These are phyloP conservation scores for Stichopus chloronotus DNA, from an alignment of 35 echinoderm and acorn worm species.

Conservation along the genomic window DNA sequence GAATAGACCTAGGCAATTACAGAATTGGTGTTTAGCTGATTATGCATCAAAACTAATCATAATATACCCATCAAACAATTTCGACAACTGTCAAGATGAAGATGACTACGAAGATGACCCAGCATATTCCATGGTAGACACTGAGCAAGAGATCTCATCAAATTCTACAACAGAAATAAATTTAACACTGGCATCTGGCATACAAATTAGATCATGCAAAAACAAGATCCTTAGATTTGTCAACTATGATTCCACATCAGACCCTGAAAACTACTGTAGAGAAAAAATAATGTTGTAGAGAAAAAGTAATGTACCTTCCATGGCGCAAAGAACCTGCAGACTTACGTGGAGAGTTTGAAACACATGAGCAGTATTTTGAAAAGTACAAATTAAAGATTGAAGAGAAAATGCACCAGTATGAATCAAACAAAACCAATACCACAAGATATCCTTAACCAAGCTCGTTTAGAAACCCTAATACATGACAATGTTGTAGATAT, in stretches of 20 bases:
- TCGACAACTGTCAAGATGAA: constrained; percentile 9
- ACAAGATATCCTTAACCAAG: not conserved
- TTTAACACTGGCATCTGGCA: constrained; percentile 22
- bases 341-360: not conserved
- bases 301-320: constrained; percentile 11
- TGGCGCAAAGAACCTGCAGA: constrained; percentile 27
- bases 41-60: constrained; percentile 38
- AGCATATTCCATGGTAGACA: too few species aligned
- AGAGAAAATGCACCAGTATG: not conserved
- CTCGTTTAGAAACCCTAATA: not conserved
- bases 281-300: constrained; percentile 49
- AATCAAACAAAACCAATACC: not conserved
- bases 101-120: not conserved
- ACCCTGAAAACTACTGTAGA: constrained; percentile 29
- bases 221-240: constrained; percentile 47
- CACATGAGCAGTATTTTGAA: not conserved
- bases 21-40: constrained; percentile 56
- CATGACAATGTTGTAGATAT: too few species aligned
- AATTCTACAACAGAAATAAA: too few species aligned
- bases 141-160: too few species aligned
- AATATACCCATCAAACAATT: constrained; percentile 13
- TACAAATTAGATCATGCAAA: constrained; percentile 5
- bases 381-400: not conserved
- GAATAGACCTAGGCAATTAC: not conserved
- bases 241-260: not conserved